A percentile compares a stretch with the other conserved stretches of the same genome.
These are phyloP conservation scores for Molossus molossus DNA, from an alignment of 2,797 vertebrate genomes.

Conservation along the genomic window DNA sequence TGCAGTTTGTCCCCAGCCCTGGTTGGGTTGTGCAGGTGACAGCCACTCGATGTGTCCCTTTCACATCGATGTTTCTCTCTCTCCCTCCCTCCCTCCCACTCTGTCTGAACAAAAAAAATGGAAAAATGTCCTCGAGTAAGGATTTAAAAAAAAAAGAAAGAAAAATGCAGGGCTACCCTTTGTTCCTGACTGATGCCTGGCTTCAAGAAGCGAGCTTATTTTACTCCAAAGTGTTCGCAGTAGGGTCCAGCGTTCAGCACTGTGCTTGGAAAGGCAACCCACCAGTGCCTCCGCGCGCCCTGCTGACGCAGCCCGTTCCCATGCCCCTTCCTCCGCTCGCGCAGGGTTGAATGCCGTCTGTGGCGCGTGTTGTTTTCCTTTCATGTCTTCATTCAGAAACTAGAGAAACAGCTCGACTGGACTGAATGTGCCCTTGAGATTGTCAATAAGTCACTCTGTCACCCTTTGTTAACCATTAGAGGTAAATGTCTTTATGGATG, in stretches of 20 bases:
- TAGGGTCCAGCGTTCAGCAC: neutral
- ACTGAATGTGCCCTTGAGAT: slow-evolving; percentile 27
- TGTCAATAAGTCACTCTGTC: neutral
- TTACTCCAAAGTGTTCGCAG: neutral
- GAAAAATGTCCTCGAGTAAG: too few species aligned
- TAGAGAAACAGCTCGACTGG: neutral
- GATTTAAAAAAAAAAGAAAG: too few species aligned
- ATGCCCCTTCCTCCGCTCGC: neutral
- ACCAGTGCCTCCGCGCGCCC: neutral
- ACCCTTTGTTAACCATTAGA: neutral
- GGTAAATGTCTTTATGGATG: neutral
- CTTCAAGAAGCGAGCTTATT: neutral
- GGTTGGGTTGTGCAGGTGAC: too few species aligned
- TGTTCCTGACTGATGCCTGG: neutral
- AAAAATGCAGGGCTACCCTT: neutral
- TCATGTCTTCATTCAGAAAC: slow-evolving; percentile 6
- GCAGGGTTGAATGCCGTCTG: neutral
- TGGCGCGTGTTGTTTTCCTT: neutral
- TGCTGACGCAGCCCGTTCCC: neutral
- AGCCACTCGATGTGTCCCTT: too few species aligned
- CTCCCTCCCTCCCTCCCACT: too few species aligned
- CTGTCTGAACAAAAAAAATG: too few species aligned
- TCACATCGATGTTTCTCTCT: too few species aligned
- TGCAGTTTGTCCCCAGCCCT: too few species aligned
- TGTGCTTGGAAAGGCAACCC: neutral